Base-by-base conservation (phyloP, 2,113 vertebrate species). In the Austrofundulus limnaeus region DNA sequence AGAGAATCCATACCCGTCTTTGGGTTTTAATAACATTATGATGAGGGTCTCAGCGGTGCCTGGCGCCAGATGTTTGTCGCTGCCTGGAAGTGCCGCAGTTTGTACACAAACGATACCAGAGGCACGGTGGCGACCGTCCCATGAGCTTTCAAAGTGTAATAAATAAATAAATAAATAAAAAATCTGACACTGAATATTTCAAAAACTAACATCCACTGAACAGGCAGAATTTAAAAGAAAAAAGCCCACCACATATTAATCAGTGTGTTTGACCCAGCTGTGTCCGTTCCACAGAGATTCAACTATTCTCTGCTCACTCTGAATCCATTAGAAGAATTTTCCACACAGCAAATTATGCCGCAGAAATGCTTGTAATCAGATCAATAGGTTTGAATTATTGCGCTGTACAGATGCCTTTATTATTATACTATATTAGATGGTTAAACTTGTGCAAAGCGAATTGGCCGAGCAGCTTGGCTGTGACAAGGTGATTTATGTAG, bases 401-500 rank as follows among this genome's bases (percentile, higher is more conserved):
- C 78, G 63, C 72, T 49, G 41, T 77, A 75, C 50, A 19, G 39
- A 61, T 81, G 67, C 60, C 71, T 76, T 53, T 50, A 51, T 54
- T 54, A 54, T 90, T 77, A 77, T 54, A 67, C 28, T 19, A 11
- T 60, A 82, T 82, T 75, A 83, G 75, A 46, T 43, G 48, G 70
- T 66, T 67, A 72, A 85, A 84, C 37, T 72, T 54, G 66, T 71
- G 77, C 68, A 77, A 78, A 75, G 78, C 78, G 82, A 84, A 80
- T 75, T 78, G 58, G 70, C 57, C 43, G 13, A 69, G 66, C 66
- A 83, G 77, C 79, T 60, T 48, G 45, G 71, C 64, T 28, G 68
- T 77, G 78, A 77, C 85, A 86, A 38, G 57, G 65, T 87, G 85
- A 88, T 87, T 87, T 73, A 86, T 87, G 73, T 48, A 34, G 64